phyloP scores from a whole-genome alignment of 2,113 vertebrate species.

The Carettochelys insculpta region DNA sequence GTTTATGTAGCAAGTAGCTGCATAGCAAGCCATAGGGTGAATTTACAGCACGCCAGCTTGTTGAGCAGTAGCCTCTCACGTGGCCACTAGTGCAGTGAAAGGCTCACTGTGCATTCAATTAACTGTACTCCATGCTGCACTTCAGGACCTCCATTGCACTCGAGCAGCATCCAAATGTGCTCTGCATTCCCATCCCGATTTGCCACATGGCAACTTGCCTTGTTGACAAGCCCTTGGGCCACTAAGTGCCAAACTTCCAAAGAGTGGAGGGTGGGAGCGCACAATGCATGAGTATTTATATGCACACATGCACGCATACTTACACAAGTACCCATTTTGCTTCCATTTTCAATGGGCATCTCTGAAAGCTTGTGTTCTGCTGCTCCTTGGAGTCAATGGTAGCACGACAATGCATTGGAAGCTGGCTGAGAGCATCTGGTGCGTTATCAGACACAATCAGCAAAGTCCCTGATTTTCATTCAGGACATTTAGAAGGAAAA shows the following conservation, averaged over 20 bases:
- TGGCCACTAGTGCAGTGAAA: background rate
- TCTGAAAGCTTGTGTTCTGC: conserved; percentile 21
- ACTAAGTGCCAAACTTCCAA: conserved; percentile 6
- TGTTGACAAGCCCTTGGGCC: background rate
- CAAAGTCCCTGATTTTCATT: background rate
- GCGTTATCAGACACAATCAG: conserved; percentile 26
- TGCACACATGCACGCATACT: background rate
- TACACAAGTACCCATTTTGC: background rate
- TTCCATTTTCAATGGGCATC: background rate
- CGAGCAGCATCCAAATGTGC: too few relatives aligned
- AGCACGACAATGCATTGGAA: conserved; percentile 47
- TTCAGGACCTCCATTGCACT: background rate
- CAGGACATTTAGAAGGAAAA: background rate
- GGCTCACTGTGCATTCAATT: background rate
- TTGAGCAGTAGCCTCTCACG: background rate
- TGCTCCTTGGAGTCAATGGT: conserved; percentile 13
- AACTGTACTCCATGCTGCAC: background rate
- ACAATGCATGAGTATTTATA: background rate
- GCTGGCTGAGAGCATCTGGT: conserved; percentile 64
- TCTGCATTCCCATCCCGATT: too few relatives aligned
- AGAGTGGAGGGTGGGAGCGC: background rate
- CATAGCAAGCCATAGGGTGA: background rate
- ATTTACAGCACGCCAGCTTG: background rate
- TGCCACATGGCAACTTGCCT: too few relatives aligned
- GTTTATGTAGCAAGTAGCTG: background rate